Percentiles rank a stretch among this genome's conserved stretches.
Evolutionary conservation across 2,797 vertebrate species (phyloP).

Genomic region (Pangasius macronema): DNA sequence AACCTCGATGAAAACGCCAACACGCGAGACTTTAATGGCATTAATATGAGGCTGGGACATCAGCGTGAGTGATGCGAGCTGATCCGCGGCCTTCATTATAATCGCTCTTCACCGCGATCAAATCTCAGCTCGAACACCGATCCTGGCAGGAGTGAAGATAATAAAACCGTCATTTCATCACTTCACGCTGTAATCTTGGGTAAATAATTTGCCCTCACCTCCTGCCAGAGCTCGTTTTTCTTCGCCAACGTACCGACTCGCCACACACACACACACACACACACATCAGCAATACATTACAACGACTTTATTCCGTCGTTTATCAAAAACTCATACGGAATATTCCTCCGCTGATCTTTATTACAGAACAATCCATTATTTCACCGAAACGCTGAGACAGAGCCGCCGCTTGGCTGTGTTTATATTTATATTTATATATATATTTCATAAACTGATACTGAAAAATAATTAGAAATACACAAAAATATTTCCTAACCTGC

Average conservation of each 20-base stretch:
- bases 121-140: conserved; percentile 65
- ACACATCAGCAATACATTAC: conserved; percentile 22
- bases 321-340: conserved; percentile 36
- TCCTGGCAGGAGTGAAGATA: conserved; percentile 67
- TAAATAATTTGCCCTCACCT: conserved; percentile 65
- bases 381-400: not conserved
- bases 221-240: conserved; percentile 66
- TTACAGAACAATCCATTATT: conserved; percentile 28
- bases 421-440: not conserved
- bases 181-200: conserved; percentile 71
- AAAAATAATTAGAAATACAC: not conserved
- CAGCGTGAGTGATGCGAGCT: conserved; percentile 54
- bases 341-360: conserved; percentile 25
- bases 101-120: conserved; percentile 71
- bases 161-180: conserved; percentile 74
- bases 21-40: conserved; percentile 32
- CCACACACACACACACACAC: not conserved
- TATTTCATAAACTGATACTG: not conserved
- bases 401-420: not conserved
- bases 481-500: not conserved
- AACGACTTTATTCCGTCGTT: conserved; percentile 22
- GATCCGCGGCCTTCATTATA: conserved; percentile 69
- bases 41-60: conserved; percentile 36
- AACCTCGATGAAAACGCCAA: conserved; percentile 16
- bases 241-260: conserved; percentile 14